Base-by-base conservation (phyloP, 2,888 invertebrate genomes). In the Argynnis bischoffii region DNA sequence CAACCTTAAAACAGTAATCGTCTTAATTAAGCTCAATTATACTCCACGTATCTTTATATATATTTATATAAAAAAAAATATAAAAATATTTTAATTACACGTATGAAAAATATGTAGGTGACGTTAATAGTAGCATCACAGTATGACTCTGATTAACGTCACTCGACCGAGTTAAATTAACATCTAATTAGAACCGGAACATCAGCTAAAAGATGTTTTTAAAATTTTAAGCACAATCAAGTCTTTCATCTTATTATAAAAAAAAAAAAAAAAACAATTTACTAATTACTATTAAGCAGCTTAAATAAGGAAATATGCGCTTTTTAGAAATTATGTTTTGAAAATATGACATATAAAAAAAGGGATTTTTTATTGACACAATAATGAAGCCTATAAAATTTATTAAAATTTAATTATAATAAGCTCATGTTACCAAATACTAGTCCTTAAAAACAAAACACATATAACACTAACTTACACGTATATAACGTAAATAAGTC, bases 81-180 rank as follows among this genome's bases (percentile, higher is more conserved):
- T 41, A 6, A 56, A 46, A 16, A 55, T 55, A 16, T 35, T 35
- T 8, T 35, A 6, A 35, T 35, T 6, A 35, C 55, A 35, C 35
- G n/a, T 35, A 16, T 55, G 13, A 16, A 55, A 35, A 35, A 55
- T 16, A 48, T 59, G 21, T 47, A 47, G 47, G 57, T 59, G 26
- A 21, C 21, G n/a, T n/a, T 47, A 55, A 55, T n/a, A 47, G 47
- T 47, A 21, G 26, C 57, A 59, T 26, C 16, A 54, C 31, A 59
- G 55, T 47, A 21, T 8, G 46, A 50, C 55, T 14, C 55, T 64
- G 60, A 65, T 65, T 55, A 69, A 56, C 55, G 55, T 46, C 60
- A 48, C 69, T 69, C 56, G 56, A 69, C 65, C 65, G 69, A 47
- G 64, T 55, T 61, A 53, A 64, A 65, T 56, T 51, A 55, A 61